Percentiles rank a stretch among this genome's conserved stretches.
phyloP scores from a whole-genome alignment of 1,140 invertebrate genomes.

The Gryllus bimaculatus region DNA sequence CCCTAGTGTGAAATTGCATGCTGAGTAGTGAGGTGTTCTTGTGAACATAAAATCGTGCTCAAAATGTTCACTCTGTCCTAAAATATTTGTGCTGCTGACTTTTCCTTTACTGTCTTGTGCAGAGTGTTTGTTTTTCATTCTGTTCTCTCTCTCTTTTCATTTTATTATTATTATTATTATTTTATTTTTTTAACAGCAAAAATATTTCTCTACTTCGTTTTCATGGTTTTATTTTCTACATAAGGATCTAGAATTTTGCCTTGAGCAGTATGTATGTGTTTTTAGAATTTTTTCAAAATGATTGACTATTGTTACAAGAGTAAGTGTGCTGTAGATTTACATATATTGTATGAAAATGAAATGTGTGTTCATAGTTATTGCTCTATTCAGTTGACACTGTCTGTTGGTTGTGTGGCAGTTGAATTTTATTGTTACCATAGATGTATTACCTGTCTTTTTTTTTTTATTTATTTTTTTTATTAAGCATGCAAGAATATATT shows the following conservation, averaged over 20 bases:
- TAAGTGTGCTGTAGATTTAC: not conserved
- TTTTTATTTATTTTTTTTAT: not conserved
- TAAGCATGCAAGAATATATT: not conserved
- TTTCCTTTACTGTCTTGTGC: too few species aligned
- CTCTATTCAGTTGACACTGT: not conserved
- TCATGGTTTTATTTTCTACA: slow-evolving; percentile 1
- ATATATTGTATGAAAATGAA: not conserved
- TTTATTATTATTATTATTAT: not conserved
- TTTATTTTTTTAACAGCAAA: not conserved
- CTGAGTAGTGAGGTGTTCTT: too few species aligned
- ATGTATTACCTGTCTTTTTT: not conserved
- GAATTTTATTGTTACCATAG: slow-evolving; percentile 5
- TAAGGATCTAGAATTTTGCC: not conserved
- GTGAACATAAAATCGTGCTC: too few species aligned
- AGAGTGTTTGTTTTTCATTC: too few species aligned
- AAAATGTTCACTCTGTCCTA: too few species aligned
- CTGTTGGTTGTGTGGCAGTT: not conserved
- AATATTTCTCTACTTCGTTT: not conserved
- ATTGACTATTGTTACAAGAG: not conserved
- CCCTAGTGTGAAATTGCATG: too few species aligned
- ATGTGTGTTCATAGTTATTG: not conserved
- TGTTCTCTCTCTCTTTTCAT: too few species aligned
- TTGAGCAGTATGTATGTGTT: not conserved
- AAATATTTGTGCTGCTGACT: too few species aligned
- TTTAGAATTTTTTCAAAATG: not conserved